These are phyloP conservation scores for Hedya salicella DNA, from an alignment of 2,888 invertebrate species.

Conservation along the genomic window DNA sequence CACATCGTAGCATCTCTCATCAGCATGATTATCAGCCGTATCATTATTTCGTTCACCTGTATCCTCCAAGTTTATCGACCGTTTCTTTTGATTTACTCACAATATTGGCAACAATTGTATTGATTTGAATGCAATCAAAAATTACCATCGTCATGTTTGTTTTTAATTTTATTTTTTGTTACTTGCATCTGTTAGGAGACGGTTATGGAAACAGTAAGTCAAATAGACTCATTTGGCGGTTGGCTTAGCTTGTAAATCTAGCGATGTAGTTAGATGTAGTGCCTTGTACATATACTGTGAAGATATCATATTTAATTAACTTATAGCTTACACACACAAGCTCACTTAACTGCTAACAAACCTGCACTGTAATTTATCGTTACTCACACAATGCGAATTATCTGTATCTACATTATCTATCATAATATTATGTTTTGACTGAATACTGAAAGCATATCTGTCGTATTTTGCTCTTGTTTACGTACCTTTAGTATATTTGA, in stretches of 20 bases:
- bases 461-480: constrained; percentile 35
- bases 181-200: constrained; percentile 85
- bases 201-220: constrained; percentile 85
- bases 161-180: constrained; percentile 80
- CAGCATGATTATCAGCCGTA: constrained; percentile 37
- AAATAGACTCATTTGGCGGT: constrained; percentile 76
- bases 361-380: constrained; percentile 50
- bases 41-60: constrained; percentile 22
- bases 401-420: constrained; percentile 42
- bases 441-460: constrained; percentile 35
- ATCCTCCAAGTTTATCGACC: constrained; percentile 24
- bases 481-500: constrained; percentile 32
- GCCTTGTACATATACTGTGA: constrained; percentile 52
- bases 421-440: constrained; percentile 17
- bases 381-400: constrained; percentile 49
- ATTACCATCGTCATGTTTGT: constrained; percentile 74
- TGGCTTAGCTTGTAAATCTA: constrained; percentile 78
- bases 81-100: constrained; percentile 53
- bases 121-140: constrained; percentile 57
- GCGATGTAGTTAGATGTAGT: constrained; percentile 66
- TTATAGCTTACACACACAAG: constrained; percentile 54
- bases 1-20: constrained; percentile 34
- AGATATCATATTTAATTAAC: constrained; percentile 37
- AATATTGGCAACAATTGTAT: constrained; percentile 60
- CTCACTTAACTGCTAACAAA: constrained; percentile 46